Evolutionary conservation across 2,797 vertebrate species (phyloP).

Genomic region (Adrianichthys oophorus): DNA sequence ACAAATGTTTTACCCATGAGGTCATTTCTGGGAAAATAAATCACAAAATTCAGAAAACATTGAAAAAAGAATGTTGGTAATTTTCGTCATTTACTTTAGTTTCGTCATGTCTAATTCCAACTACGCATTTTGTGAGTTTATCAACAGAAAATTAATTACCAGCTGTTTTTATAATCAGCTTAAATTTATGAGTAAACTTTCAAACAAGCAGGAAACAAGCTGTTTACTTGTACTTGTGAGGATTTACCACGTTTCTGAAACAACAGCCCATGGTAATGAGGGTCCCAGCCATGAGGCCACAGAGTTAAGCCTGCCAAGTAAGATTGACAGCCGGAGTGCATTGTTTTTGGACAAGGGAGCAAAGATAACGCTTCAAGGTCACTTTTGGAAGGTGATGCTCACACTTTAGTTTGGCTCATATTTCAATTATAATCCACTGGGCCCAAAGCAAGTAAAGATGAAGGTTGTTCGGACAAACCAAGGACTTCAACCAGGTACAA

Average conservation of each 20-base stretch:
- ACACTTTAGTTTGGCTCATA: neutral
- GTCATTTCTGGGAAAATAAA: conserved; percentile 25
- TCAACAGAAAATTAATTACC: conserved; percentile 4
- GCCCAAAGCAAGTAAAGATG: neutral
- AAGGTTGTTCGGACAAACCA: neutral
- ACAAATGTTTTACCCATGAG: conserved; percentile 44
- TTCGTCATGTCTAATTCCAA: neutral
- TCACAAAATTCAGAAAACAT: conserved; percentile 5
- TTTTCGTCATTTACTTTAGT: conserved; percentile 3
- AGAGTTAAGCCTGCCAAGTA: neutral
- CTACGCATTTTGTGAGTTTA: neutral
- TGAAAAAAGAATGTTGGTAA: no score
- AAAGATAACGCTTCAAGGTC: neutral
- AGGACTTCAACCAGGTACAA: neutral
- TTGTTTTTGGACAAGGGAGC: neutral
- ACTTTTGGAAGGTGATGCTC: neutral
- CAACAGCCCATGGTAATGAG: neutral
- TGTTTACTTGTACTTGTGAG: neutral
- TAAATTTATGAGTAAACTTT: neutral
- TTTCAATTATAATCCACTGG: neutral
- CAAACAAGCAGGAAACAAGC: neutral
- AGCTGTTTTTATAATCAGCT: neutral
- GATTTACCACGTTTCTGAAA: neutral
- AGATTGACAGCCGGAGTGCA: neutral
- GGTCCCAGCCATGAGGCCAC: neutral